Evolutionary conservation across 2,888 invertebrate species (phyloP).

Genomic region (Pimpla rufipes): DNA sequence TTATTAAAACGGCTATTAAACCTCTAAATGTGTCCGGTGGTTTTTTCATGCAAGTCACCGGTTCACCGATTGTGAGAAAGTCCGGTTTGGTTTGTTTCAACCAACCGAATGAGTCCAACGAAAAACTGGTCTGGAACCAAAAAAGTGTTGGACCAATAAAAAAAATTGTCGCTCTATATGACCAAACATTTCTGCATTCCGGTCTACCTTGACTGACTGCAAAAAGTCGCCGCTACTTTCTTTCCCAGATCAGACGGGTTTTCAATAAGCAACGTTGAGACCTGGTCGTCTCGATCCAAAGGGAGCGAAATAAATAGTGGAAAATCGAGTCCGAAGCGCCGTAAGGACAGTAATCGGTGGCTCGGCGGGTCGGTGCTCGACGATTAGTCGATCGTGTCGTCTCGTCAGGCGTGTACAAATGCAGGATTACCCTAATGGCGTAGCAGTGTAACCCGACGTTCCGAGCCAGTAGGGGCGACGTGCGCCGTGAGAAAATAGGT

Average conservation of each 20-base stretch:
- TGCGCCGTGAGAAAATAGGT: conserved; percentile 71
- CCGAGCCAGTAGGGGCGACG: not conserved
- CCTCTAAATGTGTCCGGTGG: not conserved
- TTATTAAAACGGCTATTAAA: not conserved
- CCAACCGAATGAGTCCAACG: too few species aligned
- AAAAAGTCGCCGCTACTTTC: too few species aligned
- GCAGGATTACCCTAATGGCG: conserved; percentile 76
- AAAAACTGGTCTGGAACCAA: too few species aligned
- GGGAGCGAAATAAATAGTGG: conserved; percentile 22
- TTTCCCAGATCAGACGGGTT: too few species aligned
- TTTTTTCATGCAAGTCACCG: too few species aligned
- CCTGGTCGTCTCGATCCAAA: conserved; percentile 2
- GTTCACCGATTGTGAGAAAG: too few species aligned
- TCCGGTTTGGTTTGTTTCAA: too few species aligned
- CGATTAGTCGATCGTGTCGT: conserved; percentile 67
- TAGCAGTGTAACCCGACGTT: conserved; percentile 73
- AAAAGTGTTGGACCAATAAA: too few species aligned
- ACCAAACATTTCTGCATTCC: too few species aligned
- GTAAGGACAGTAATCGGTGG: conserved; percentile 1
- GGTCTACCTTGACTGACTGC: too few species aligned
- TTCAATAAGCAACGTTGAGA: too few species aligned
- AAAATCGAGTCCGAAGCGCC: not conserved
- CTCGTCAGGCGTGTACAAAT: conserved; percentile 71
- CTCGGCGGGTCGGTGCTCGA: conserved; percentile 46
- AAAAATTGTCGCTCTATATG: too few species aligned